A percentile compares a stretch with the other conserved stretches of the same genome.
Conservation (phyloP, 2,113 vertebrate species). For the Zosterops borbonicus region DNA sequence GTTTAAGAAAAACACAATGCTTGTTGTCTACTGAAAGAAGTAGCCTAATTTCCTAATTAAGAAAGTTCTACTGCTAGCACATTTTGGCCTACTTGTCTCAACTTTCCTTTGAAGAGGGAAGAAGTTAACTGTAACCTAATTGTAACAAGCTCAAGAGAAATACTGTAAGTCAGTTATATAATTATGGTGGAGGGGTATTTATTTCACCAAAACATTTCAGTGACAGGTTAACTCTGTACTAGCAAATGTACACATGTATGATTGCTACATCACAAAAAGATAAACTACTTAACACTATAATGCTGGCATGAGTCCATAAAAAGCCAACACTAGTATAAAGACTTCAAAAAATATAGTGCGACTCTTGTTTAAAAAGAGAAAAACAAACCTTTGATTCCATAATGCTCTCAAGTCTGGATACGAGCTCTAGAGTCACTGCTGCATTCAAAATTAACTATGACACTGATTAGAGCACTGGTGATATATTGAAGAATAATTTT, state of each 20-base stretch:
- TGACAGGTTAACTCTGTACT: background rate
- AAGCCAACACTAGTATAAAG: background rate
- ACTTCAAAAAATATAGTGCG: background rate
- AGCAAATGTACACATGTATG: background rate
- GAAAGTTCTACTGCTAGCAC: constrained; percentile 41
- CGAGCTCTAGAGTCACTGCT: background rate
- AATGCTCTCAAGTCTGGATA: background rate
- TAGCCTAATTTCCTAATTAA: constrained; percentile 56
- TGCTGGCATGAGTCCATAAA: background rate
- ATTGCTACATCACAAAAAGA: background rate
- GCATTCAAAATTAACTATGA: background rate
- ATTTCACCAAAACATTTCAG: background rate
- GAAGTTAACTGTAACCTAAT: constrained; percentile 69
- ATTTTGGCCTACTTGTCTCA: constrained; percentile 69
- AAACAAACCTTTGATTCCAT: background rate
- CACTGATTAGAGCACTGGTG: background rate
- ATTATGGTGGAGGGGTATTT: background rate
- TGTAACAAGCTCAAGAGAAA: constrained; percentile 52
- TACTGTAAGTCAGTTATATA: constrained; percentile 6
- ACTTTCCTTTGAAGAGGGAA: constrained; percentile 7
- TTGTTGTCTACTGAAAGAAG: background rate
- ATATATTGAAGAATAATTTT: background rate
- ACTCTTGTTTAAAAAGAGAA: background rate
- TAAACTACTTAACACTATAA: background rate
- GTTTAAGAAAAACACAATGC: background rate